Base-by-base conservation (phyloP, 1,140 invertebrate species). In the Drosophila cardini region DNA sequence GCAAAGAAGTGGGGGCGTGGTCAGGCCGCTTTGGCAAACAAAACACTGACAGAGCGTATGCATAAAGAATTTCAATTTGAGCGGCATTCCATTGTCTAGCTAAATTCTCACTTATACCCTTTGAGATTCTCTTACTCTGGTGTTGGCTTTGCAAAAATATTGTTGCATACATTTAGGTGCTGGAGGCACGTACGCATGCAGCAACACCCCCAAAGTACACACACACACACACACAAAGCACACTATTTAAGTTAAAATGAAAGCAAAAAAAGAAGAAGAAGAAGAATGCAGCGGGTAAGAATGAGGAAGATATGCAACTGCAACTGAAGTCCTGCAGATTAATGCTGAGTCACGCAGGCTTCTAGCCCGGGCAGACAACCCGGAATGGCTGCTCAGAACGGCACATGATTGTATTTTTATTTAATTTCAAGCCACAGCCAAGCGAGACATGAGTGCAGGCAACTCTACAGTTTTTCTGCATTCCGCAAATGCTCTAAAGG, bases 31-130 rank as follows among this genome's bases (percentile, higher is more conserved):
- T 84, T 69, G 78, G 79, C 72, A 84, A 83, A 84, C 79, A 82
- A 52, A 71, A 56, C 50, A 57, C 34, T 56, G 43, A 26, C 48
- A 43, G 10, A 34, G 10, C 45, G 72, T 32, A 62, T 63, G 72
- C 61, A 63, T 62, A 75, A 86, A 86, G 83, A 86, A 87, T 86
- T 86, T 86, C 83, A 87, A 86, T 87, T 86, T 87, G 61, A 82
- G 67, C 65, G 57, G 34, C 67, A 48, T 65, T 68, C 52, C 73
- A 75, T 69, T 80, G 68, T 76, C 61, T 68, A 61, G 57, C 40
- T 61, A 3, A 34, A 38, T 26, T n/a, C 15, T 13, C 13, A 40
- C 65, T 16, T 7, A 38, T 43, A 38, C 52, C 50, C 40, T n/a
- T 16, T 38, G 15, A 56, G 53, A 56, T 46, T 63, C 46, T 18